A percentile compares a stretch with the other conserved stretches of the same genome.
Evolutionary conservation across 30 jellyfish, hydroid and myxozoan genomes (phyloP).

Genomic region (Turritopsis dohrnii): DNA sequence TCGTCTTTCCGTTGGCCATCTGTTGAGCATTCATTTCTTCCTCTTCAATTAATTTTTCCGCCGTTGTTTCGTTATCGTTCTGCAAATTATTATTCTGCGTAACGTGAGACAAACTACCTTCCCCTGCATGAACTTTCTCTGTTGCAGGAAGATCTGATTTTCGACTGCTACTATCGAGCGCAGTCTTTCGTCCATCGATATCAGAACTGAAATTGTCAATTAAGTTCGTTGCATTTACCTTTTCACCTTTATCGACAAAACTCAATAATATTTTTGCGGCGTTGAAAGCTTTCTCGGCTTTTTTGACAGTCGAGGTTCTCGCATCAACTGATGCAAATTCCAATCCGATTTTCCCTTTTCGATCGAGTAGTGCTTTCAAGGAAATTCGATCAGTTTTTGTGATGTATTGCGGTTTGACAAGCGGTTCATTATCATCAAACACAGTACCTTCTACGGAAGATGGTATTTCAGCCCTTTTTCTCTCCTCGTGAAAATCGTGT

Average conservation of each 20-base stretch:
- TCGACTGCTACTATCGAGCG: not conserved
- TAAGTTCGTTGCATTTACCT: conserved; percentile 19
- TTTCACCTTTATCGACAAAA: conserved; percentile 26
- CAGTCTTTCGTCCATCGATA: conserved; percentile 15
- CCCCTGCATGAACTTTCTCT: conserved; percentile 23
- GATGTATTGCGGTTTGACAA: conserved; percentile 23
- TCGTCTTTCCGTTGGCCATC: not conserved
- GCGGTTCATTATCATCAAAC: conserved; percentile 13
- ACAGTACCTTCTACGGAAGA: conserved; percentile 4
- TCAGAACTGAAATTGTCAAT: not conserved
- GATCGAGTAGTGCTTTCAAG: conserved; percentile 22
- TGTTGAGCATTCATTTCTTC: not conserved
- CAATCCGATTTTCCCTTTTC: conserved; percentile 28
- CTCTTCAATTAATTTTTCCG: not conserved
- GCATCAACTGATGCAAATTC: conserved; percentile 37
- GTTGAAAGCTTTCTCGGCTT: conserved; percentile 32
- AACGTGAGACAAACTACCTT: not conserved
- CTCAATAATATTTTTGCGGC: conserved; percentile 28
- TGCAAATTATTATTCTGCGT: not conserved
- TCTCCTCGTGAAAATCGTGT: not conserved
- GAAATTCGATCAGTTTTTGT: conserved; percentile 24
- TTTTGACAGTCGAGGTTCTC: conserved; percentile 17
- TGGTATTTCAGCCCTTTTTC: conserved; percentile 21
- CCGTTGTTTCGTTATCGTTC: not conserved
- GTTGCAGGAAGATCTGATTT: conserved; percentile 51